phyloP scores from a whole-genome alignment of 2,797 vertebrate species.

The Pangasius mekongensis region DNA sequence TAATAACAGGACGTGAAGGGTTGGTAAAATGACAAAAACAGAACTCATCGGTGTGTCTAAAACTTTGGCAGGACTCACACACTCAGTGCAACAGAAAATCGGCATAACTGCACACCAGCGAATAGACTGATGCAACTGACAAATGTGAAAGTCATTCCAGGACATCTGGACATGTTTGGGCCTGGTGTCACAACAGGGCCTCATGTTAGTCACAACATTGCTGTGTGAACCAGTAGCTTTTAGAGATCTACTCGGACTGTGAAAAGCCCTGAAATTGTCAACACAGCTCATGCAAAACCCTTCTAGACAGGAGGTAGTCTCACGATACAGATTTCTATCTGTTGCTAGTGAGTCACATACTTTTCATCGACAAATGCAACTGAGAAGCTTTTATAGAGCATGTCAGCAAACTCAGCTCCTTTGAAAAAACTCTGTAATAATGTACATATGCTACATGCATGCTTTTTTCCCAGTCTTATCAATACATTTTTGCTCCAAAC shows the following conservation, averaged over 20 bases:
- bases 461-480: not conserved
- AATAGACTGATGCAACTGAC: slow-evolving; percentile 19
- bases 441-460: not conserved
- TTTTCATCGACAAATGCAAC: not conserved
- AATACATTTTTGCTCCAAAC: not conserved
- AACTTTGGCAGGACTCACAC: not conserved
- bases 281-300: not conserved
- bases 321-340: slow-evolving; percentile 5
- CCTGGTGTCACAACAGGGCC: slow-evolving; percentile 27
- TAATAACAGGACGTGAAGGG: slow-evolving; percentile 5
- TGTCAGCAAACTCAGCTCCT: not conserved
- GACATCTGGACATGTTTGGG: slow-evolving; percentile 39
- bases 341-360: not conserved
- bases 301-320: not conserved
- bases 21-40: slow-evolving; percentile 23
- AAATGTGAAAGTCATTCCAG: slow-evolving; percentile 18
- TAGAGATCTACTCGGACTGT: slow-evolving; percentile 8
- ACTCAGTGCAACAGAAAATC: not conserved
- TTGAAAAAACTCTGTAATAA: not conserved
- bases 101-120: slow-evolving; percentile 17
- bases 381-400: not conserved
- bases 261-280: not conserved
- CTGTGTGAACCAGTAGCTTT: slow-evolving; percentile 29
- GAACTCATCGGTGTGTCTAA: not conserved
- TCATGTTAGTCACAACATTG: slow-evolving; percentile 36